Base-by-base conservation (phyloP, 2,888 invertebrate genomes). In the Xanthia togata region DNA sequence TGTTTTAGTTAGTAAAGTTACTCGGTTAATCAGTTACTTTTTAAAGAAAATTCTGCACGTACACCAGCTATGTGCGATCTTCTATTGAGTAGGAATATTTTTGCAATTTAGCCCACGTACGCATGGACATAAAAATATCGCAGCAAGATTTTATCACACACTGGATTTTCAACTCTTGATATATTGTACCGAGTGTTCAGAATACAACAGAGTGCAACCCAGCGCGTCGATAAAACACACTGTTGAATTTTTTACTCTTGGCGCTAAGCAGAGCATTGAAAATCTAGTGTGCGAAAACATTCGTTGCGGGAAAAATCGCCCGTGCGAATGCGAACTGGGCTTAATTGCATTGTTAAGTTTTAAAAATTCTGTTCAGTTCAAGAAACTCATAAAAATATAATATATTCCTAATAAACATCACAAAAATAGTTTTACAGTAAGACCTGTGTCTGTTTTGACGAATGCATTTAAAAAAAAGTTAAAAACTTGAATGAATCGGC, bases 401-500 rank as follows among this genome's bases (percentile, higher is more conserved):
- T 53, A 47, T 26, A 35, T 9, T 31, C 31, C 12, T 44, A n/a
- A 63, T 75, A 72, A 82, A 60, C 60, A 62, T 44, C 6, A 57
- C n/a, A 70, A 68, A 81, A 81, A 76, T 74, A 44, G 11, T 59
- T 31, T 53, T 38, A 65, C 11, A n/a, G 41, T 47, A 38, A 44
- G 60, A 70, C 69, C n/a, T 57, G 60, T 6, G 64, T 70, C 67
- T 63, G 44, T 47, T 35, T 14, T 75, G 57, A 26, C 47, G 81
- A 82, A 78, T 87, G 83, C 72, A 65, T 74, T 69, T 73, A 83
- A 83, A 86, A 87, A 86, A 86, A 87, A 88, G 85, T 84, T 69
- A 78, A 77, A 88, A 88, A 80, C 89, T 87, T 89, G 90, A 91
- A 91, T 92, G 91, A 91, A 91, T 91, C 93, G 95, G 94, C 93